These are phyloP conservation scores for Drosophila ambigua DNA, from an alignment of 1,140 invertebrate genomes.

Conservation along the genomic window DNA sequence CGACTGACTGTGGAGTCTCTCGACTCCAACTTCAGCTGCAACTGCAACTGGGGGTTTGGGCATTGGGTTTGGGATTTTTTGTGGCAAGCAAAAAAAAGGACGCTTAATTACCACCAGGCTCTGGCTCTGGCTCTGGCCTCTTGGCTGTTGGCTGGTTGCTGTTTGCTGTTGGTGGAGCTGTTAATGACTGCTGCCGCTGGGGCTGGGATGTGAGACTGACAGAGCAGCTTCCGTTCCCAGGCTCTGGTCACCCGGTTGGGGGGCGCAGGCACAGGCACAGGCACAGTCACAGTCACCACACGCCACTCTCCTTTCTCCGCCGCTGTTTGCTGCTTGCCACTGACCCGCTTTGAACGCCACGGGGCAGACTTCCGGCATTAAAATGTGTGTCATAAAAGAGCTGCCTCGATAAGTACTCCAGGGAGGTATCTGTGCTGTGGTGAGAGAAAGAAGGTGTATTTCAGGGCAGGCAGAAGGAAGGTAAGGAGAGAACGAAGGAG, in stretches of 20 bases:
- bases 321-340: constrained; percentile 13
- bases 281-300: too few species aligned
- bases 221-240: constrained; percentile 76
- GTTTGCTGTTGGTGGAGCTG: constrained; percentile 28
- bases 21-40: too few species aligned
- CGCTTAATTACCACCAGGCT: constrained; percentile 56
- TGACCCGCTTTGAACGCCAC: constrained; percentile 34
- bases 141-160: too few species aligned
- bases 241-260: constrained; percentile 33
- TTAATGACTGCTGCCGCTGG: constrained; percentile 64
- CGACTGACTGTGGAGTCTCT: background rate
- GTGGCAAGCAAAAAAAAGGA: constrained; percentile 25
- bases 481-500: too few species aligned
- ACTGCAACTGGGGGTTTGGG: background rate
- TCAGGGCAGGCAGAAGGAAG: too few species aligned
- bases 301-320: constrained; percentile 15
- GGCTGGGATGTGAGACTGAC: constrained; percentile 5
- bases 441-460: too few species aligned
- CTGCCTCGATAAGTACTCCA: constrained; percentile 1
- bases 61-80: background rate
- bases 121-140: background rate
- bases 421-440: constrained; percentile 3
- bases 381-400: constrained; percentile 73
- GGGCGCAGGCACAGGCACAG: background rate
- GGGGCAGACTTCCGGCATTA: constrained; percentile 73